Evolutionary conservation across 2,113 vertebrate species (phyloP), one percentile per base, ranked within the genome.

Genomic region (Mesocricetus auratus): DNA sequence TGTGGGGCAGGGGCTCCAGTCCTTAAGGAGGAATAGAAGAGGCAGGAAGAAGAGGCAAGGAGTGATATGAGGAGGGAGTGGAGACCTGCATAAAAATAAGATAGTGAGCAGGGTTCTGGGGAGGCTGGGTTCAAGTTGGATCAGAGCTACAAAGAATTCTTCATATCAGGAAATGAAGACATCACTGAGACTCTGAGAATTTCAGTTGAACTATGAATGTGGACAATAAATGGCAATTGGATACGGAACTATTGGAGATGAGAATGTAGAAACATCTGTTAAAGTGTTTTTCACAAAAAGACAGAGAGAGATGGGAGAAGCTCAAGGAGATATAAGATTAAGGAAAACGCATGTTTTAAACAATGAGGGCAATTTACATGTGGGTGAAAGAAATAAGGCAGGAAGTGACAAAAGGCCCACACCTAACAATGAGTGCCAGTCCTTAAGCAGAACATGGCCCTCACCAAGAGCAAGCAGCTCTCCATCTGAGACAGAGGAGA

Each of bases 31-130:
- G 36, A 89, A 82, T 2, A 36, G 47, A 36, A 45, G 69, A 42
- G 50, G 12, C 56, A 83, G 36, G 69, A 88, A 87, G 47, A 90
- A 71, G 56, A 39, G 68, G 33, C 45, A 82, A 29, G 66, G 13
- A 39, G 69, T 31, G 69, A 26, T 36, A 4, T 1, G 3, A 86
- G 26, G 33, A 89, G 10, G 42, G 77, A 21, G 47, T 17, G 36
- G 13, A 93, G 56, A 19, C 21, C 42, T 22, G 69, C 33, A n/a
- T 56, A 26, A 45, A 64, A 42, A 36, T 36, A 8, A 16, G 31
- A 64, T 1, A 33, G 36, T 64, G 15, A 16, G 11, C 4, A 16
- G 7, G 1, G 0, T 33, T 87, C 29, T n/a, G 36, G 9, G 31
- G 53, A 89, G 19, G 47, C 6, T 29, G 64, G 58, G 50, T 90